A percentile compares a stretch with the other conserved stretches of the same genome.
These are phyloP conservation scores for Drosophila santomea DNA, from an alignment of 1,140 invertebrate species.

Conservation along the genomic window DNA sequence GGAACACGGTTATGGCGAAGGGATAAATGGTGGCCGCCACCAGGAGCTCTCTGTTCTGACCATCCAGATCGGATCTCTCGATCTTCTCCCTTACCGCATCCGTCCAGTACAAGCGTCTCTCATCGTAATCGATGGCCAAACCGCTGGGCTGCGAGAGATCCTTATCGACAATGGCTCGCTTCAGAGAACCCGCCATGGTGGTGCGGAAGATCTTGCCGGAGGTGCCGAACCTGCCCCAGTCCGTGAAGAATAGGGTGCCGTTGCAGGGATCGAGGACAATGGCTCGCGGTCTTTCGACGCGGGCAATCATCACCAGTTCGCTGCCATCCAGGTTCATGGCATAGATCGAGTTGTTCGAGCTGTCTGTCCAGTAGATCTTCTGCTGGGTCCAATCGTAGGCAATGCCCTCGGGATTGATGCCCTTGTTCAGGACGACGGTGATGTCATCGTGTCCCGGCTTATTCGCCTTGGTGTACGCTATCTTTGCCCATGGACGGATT, in stretches of 20 bases:
- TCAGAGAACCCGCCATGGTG: slow-evolving; percentile 98
- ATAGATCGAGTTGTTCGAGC: slow-evolving; percentile 96
- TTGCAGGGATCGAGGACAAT: slow-evolving; percentile 99
- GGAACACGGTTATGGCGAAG: slow-evolving; percentile 96
- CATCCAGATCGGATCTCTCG: slow-evolving; percentile 95
- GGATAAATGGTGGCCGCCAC: slow-evolving; percentile 97
- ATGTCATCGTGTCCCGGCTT: slow-evolving; percentile 88
- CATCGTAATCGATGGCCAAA: slow-evolving; percentile 97
- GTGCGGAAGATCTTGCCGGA: slow-evolving; percentile 97
- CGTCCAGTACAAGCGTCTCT: slow-evolving; percentile 98
- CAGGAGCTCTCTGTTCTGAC: slow-evolving; percentile 90
- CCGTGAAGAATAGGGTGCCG: slow-evolving; percentile 96
- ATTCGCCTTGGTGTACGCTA: slow-evolving; percentile 91
- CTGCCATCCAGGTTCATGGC: slow-evolving; percentile 96
- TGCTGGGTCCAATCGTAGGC: slow-evolving; percentile 98
- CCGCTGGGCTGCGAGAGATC: slow-evolving; percentile 98
- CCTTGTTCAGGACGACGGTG: slow-evolving; percentile 91
- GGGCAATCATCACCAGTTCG: slow-evolving; percentile 96
- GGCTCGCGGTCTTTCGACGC: slow-evolving; percentile 96
- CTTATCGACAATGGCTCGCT: slow-evolving; percentile 94
- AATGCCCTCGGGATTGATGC: slow-evolving; percentile 97
- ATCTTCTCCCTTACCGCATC: slow-evolving; percentile 99
- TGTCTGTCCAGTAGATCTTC: slow-evolving; percentile 99
- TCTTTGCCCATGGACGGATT: slow-evolving; percentile 95
- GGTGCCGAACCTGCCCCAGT: slow-evolving; percentile 96